A percentile compares a stretch with the other conserved stretches of the same genome.
phyloP scores from a whole-genome alignment of 2,888 invertebrate genomes.

The Eupithecia pulchellata region DNA sequence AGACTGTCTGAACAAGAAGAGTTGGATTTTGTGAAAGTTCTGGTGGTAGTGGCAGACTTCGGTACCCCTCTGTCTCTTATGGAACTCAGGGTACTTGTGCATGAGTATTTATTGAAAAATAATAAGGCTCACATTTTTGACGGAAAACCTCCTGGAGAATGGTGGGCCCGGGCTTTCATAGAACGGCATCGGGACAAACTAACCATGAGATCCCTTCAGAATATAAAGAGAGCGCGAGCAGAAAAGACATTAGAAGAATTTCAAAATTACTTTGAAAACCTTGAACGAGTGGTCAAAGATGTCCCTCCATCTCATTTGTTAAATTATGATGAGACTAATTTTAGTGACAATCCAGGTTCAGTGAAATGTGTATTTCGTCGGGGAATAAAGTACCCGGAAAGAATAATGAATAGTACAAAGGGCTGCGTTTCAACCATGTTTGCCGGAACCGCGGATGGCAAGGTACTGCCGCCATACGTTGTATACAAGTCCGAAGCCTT shows the following conservation, averaged over 20 bases:
- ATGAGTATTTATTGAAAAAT: conserved; percentile 2
- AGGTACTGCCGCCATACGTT: too few relatives aligned
- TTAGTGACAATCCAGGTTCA: too few relatives aligned
- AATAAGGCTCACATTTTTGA: conserved; percentile 1
- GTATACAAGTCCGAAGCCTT: too few relatives aligned
- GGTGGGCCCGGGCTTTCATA: background rate
- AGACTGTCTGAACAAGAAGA: background rate
- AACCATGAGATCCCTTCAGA: background rate
- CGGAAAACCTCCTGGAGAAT: background rate
- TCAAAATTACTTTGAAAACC: too few relatives aligned
- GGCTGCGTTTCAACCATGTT: too few relatives aligned
- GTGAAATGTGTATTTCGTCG: too few relatives aligned
- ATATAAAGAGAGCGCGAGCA: background rate
- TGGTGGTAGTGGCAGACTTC: background rate
- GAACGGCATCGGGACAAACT: background rate
- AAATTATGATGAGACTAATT: too few relatives aligned
- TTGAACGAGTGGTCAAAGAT: too few relatives aligned
- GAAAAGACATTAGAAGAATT: conserved; percentile 4
- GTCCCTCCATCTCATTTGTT: too few relatives aligned
- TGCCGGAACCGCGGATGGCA: too few relatives aligned
- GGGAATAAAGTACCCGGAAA: too few relatives aligned
- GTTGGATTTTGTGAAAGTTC: conserved; percentile 4
- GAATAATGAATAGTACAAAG: too few relatives aligned
- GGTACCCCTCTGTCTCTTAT: background rate
- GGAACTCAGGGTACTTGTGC: background rate